Percentiles rank a stretch among this genome's conserved stretches.
Conservation (phyloP, 2,797 vertebrate genomes). For the Hafferia zeledoni region DNA sequence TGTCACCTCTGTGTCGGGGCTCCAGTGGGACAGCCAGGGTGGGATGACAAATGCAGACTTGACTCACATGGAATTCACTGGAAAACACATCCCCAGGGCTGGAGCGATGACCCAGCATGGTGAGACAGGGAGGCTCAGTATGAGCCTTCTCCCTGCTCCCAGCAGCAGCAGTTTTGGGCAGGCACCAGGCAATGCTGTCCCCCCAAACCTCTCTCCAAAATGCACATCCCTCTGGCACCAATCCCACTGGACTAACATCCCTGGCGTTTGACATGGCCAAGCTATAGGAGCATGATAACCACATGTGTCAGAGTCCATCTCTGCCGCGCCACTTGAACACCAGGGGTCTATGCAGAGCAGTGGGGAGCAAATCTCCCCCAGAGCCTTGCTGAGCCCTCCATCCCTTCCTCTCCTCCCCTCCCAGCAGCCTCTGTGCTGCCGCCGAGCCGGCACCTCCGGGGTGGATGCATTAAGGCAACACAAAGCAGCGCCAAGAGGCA, state of each 20-base stretch:
- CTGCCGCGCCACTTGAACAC: neutral
- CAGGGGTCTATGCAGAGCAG: fast-evolving
- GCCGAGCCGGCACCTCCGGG: neutral
- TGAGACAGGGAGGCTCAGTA: neutral
- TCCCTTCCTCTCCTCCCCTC: neutral
- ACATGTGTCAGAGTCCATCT: neutral
- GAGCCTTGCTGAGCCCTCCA: neutral
- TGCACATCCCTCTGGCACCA: neutral
- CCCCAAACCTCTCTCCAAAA: neutral
- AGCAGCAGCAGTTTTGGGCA: neutral
- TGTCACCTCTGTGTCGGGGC: neutral
- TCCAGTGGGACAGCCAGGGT: fast-evolving
- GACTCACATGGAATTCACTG: neutral
- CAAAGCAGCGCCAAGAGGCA: conserved; percentile 64
- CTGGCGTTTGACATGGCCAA: neutral
- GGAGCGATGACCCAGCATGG: fast-evolving
- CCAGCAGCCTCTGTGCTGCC: neutral
- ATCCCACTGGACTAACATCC: neutral
- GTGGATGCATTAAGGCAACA: conserved; percentile 34
- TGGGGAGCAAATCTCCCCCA: fast-evolving
- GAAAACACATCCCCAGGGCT: neutral
- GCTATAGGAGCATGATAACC: neutral
- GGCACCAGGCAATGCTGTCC: neutral
- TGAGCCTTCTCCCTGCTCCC: too few species aligned
- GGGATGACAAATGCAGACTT: fast-evolving